Conservation (phyloP, 2,113 vertebrate species). For the Etia nguti region DNA sequence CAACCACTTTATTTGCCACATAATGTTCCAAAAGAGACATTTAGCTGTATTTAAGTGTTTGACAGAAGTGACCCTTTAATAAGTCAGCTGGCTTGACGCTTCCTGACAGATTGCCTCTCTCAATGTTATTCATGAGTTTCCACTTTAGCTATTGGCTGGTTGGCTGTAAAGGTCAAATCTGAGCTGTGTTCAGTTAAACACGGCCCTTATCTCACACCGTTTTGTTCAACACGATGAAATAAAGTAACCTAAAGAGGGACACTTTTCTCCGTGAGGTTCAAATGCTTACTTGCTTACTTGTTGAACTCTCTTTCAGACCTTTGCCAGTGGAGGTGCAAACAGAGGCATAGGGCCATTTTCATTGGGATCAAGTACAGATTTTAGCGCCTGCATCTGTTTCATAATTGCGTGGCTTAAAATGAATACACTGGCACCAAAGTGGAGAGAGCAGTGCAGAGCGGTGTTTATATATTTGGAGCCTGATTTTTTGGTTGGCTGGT, state of each 20-base stretch:
- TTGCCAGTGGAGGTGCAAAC: not conserved
- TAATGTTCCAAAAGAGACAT: constrained; percentile 23
- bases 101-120: constrained; percentile 43
- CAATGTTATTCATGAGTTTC: constrained; percentile 46
- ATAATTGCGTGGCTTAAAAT: not conserved
- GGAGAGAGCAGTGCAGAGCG: not conserved
- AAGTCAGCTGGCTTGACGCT: constrained; percentile 44
- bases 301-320: not conserved
- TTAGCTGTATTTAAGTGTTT: constrained; percentile 34
- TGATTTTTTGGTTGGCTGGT: not conserved
- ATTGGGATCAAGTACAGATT: not conserved
- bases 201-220: not conserved
- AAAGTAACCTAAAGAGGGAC: constrained; percentile 4
- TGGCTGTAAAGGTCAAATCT: constrained; percentile 55
- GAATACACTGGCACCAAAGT: not conserved
- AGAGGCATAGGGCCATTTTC: not conserved
- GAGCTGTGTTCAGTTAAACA: constrained; percentile 17
- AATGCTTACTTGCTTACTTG: not conserved
- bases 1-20: not conserved
- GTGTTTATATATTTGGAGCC: not conserved
- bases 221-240: constrained; percentile 3
- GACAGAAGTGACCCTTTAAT: constrained; percentile 51
- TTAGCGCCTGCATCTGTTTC: not conserved
- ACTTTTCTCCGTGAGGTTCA: not conserved
- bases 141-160: constrained; percentile 44